Percentiles rank a stretch among this genome's conserved stretches.
These are phyloP conservation scores for Atherix ibis DNA, from an alignment of 2,888 invertebrate genomes.

Conservation along the genomic window DNA sequence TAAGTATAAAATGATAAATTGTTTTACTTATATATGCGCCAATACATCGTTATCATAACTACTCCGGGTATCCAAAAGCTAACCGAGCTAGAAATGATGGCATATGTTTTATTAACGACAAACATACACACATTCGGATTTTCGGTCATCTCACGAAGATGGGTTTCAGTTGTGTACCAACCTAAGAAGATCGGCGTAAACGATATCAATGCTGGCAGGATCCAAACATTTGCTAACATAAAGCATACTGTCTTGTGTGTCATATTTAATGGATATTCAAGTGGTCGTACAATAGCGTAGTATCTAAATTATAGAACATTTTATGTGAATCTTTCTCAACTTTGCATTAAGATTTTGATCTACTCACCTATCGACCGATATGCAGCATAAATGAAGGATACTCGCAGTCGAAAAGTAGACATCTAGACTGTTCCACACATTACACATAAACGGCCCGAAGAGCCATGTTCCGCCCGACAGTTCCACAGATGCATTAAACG, in stretches of 20 bases:
- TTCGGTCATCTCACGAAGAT: constrained; percentile 36
- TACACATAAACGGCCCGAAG: constrained; percentile 84
- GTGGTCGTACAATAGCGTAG: constrained; percentile 83
- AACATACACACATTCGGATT: constrained; percentile 68
- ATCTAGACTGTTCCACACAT: constrained; percentile 91
- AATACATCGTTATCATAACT: constrained; percentile 87
- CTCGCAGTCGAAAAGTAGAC: constrained; percentile 90
- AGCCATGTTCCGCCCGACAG: constrained; percentile 70
- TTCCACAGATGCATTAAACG: constrained; percentile 81
- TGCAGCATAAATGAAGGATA: constrained; percentile 86
- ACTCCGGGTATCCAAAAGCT: constrained; percentile 88
- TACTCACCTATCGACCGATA: constrained; percentile 54
- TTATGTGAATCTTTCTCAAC: too few species aligned
- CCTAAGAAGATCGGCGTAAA: constrained; percentile 91
- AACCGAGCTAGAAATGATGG: constrained; percentile 74
- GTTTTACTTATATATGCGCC: constrained; percentile 48
- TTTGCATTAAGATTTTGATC: too few species aligned
- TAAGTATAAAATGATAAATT: neutral
- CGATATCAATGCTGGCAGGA: constrained; percentile 79
- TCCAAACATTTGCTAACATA: constrained; percentile 83
- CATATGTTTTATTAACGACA: constrained; percentile 74
- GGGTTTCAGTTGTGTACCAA: constrained; percentile 81
- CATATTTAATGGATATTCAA: constrained; percentile 89
- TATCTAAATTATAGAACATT: too few species aligned
- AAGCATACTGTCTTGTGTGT: constrained; percentile 63